Evolutionary conservation across 2,113 vertebrate species (phyloP), one percentile per base, ranked within the genome.

Genomic region (Lasiurus borealis): DNA sequence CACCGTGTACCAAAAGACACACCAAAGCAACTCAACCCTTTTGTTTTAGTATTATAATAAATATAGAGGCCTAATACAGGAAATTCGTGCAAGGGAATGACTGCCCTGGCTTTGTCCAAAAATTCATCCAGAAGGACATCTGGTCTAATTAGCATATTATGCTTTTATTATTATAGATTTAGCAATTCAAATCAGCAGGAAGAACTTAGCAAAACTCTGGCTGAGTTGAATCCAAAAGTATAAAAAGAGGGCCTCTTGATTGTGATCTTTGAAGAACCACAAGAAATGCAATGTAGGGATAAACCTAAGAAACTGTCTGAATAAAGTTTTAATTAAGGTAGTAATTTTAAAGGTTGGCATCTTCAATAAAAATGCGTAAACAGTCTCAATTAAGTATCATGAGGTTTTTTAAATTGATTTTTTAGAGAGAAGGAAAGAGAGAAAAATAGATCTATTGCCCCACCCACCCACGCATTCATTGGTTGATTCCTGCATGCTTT

Each of bases 321-420:
- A 92, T 72, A 85, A 90, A 89, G 76, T 14, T 95, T 81, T 81
- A 84, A 94, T 91, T 95, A 95, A 94, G n/a, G 27, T 48, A 87
- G 72, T 59, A 16, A 34, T 84, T 91, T 94, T 94, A 92, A 91
- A 86, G 62, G 71, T 85, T 95, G 75, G 19, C 73, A 44, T 89
- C 46, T 81, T 92, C 71, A 54, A 91, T 81, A 50, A 93, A 88
- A 93, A 71, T 52, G 52, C 92, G 54, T 90, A 87, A 93, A 90
- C 6, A 77, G 31, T 85, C 59, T 95, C 72, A 88, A 85, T 72
- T 94, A 95, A 86, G 23, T n/a, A 66, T 29, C 62, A 64, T 66
- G 2, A 66, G 64, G 14, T 66, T 66, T 66, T 66, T n/a, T 13
- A 2, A 5, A 64, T 14, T 64, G 27, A 64, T 5, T 64, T 64